These are phyloP conservation scores for Actenoides hombroni DNA, from an alignment of 2,113 vertebrate species.

Conservation along the genomic window DNA sequence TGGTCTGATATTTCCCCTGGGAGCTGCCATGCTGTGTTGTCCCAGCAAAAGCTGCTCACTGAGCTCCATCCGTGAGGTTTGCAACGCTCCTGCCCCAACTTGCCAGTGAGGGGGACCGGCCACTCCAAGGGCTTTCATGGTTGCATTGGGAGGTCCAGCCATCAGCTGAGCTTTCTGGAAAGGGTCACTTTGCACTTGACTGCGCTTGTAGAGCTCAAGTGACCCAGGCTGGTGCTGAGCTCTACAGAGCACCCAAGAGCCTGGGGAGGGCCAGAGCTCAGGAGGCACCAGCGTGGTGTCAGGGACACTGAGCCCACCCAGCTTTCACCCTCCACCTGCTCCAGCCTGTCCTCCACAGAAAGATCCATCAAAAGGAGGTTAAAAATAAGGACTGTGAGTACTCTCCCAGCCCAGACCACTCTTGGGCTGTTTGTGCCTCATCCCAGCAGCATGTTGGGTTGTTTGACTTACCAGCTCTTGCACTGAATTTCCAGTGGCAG, in stretches of 20 bases:
- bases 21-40: neutral
- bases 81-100: neutral
- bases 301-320: neutral
- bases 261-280: neutral
- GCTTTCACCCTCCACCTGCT: neutral
- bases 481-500: neutral
- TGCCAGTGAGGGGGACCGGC: neutral
- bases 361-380: neutral
- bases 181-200: neutral
- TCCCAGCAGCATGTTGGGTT: neutral
- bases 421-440: neutral
- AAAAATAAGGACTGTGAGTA: neutral
- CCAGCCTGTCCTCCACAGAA: neutral
- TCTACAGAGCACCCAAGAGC: neutral
- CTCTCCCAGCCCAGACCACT: neutral
- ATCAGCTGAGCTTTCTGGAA: neutral
- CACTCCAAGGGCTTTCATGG: neutral
- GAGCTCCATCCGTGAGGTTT: neutral
- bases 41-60: neutral
- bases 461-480: neutral
- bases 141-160: rapidly evolving
- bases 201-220: neutral
- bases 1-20: neutral
- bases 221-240: rapidly evolving
- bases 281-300: rapidly evolving